phyloP scores from a whole-genome alignment of 1,140 invertebrate species.

The Aleiodes sp. region DNA sequence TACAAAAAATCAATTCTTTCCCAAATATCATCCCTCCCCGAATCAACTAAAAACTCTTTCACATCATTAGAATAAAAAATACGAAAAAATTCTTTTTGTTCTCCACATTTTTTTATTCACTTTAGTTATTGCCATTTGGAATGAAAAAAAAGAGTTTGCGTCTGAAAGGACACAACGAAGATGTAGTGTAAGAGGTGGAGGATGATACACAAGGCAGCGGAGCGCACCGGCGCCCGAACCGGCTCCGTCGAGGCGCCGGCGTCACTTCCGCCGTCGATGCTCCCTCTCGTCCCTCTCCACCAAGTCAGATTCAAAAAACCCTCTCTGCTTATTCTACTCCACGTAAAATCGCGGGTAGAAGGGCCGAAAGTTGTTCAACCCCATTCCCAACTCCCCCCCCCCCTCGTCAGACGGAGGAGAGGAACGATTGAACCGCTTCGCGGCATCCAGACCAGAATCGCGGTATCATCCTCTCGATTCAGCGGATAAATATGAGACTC shows the following conservation, averaged over 20 bases:
- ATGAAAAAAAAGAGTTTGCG: conserved; percentile 33
- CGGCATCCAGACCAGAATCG: conserved; percentile 20
- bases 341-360: conserved; percentile 44
- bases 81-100: conserved; percentile 16
- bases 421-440: conserved; percentile 31
- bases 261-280: conserved; percentile 60
- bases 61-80: too few species aligned
- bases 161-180: conserved; percentile 12
- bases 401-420: background rate
- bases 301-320: conserved; percentile 35
- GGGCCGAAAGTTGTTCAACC: conserved; percentile 40
- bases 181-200: conserved; percentile 43
- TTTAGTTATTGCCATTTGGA: conserved; percentile 27
- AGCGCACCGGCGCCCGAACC: conserved; percentile 63
- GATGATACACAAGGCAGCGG: conserved; percentile 59
- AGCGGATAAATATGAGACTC: conserved; percentile 48
- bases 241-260: conserved; percentile 66
- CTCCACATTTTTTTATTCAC: conserved; percentile 21
- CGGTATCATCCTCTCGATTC: background rate
- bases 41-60: too few species aligned
- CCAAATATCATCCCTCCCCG: too few species aligned
- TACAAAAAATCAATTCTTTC: too few species aligned
- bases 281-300: conserved; percentile 32
- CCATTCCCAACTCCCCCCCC: background rate
- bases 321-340: conserved; percentile 40